Evolutionary conservation across 2,113 vertebrate species (phyloP).

Genomic region (Papio anubis): DNA sequence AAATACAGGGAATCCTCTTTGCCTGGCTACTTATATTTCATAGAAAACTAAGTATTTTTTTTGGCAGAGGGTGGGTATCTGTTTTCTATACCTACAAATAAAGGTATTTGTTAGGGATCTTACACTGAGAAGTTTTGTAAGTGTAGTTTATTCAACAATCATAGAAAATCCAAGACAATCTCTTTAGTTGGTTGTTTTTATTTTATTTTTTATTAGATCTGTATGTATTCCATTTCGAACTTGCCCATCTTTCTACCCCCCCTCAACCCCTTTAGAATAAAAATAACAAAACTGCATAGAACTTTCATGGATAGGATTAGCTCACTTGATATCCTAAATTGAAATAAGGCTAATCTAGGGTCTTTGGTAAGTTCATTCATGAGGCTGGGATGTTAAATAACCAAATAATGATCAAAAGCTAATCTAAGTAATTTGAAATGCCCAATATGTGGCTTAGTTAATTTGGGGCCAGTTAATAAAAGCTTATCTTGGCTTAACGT

Average conservation of each 20-base stretch:
- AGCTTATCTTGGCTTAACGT: conserved; percentile 49
- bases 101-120: neutral
- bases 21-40: neutral
- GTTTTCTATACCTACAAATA: neutral
- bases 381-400: conserved; percentile 54
- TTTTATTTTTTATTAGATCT: neutral
- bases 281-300: neutral
- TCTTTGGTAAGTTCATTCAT: neutral
- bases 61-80: neutral
- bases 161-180: neutral
- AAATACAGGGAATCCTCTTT: neutral
- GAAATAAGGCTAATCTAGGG: conserved; percentile 2
- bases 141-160: neutral
- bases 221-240: neutral
- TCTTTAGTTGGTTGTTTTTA: neutral
- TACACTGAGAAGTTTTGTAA: conserved; percentile 16
- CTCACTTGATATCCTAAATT: neutral
- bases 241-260: neutral
- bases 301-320: neutral
- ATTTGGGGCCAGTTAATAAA: conserved; percentile 63
- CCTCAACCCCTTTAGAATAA: neutral
- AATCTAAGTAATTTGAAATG: conserved; percentile 60
- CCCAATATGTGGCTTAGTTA: conserved; percentile 49
- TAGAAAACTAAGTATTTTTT: neutral
- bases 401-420: conserved; percentile 36